Conservation (phyloP, 2,797 vertebrate genomes). For the Lithobates pipiens region DNA sequence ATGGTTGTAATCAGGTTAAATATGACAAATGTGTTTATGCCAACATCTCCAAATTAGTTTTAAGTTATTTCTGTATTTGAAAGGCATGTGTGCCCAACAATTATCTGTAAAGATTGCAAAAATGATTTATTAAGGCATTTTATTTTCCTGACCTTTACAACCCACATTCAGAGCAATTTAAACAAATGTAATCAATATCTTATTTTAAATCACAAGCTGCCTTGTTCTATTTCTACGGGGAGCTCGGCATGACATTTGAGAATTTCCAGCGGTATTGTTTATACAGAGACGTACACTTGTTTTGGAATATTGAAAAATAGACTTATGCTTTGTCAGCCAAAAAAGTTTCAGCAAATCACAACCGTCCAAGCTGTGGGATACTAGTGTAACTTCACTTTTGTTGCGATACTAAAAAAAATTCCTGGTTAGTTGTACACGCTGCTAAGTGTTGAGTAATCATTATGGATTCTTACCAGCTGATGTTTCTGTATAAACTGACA, state of each 20-base stretch:
- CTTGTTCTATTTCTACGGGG: slow-evolving; percentile 31
- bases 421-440: no score
- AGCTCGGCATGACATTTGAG: slow-evolving; percentile 46
- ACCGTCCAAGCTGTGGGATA: neutral
- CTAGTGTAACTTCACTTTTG: neutral
- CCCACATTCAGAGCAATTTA: slow-evolving; percentile 40
- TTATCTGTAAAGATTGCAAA: slow-evolving; percentile 40
- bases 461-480: no score
- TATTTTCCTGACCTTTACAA: slow-evolving; percentile 50
- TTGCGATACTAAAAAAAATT: no score
- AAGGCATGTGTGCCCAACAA: slow-evolving; percentile 4
- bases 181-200: slow-evolving; percentile 53
- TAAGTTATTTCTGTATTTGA: slow-evolving; percentile 14
- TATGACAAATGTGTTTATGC: slow-evolving; percentile 17
- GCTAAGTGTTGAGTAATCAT: no score
- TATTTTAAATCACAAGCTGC: slow-evolving; percentile 28
- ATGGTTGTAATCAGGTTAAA: slow-evolving; percentile 12
- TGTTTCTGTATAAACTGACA: no score
- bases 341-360: neutral
- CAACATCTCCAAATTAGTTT: slow-evolving; percentile 14
- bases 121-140: slow-evolving; percentile 53
- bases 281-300: neutral
- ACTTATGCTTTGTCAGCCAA: neutral
- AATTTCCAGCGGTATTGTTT: slow-evolving; percentile 37
- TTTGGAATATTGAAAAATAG: neutral